Conservation (phyloP, 2,888 invertebrate genomes). For the Ethmia dodecea region DNA sequence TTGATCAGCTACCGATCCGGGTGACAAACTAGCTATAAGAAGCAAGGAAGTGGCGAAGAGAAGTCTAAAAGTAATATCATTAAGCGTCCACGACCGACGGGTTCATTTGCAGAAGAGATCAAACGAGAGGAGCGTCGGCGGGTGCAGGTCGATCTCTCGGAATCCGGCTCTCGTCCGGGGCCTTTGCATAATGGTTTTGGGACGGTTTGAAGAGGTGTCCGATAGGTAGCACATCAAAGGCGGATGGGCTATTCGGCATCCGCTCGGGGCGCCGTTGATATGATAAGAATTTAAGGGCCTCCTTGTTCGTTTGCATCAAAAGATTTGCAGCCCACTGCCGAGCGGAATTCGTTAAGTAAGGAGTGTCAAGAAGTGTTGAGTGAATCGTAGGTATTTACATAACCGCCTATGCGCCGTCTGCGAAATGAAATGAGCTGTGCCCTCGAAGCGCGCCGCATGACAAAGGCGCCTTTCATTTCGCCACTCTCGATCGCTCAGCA, state of each 20-base stretch:
- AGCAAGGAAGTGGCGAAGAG: no score
- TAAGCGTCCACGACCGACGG: no score
- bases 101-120: no score
- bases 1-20: no score
- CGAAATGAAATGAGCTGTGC: no score
- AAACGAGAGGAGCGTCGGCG: no score
- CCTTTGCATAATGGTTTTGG: conserved; percentile 19
- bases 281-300: neutral
- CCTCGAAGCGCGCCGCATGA: no score
- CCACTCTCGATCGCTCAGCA: conserved; percentile 31
- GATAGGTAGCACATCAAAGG: conserved; percentile 15
- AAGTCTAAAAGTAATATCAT: no score
- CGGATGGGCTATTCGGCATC: conserved; percentile 1
- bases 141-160: conserved; percentile 7
- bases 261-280: neutral
- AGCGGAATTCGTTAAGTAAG: neutral
- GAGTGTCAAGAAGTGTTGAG: no score
- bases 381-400: no score
- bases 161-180: neutral
- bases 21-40: no score
- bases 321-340: neutral
- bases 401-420: no score
- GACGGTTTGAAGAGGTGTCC: conserved; percentile 10
- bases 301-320: neutral
- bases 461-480: conserved; percentile 26